Conservation (phyloP, 2,797 vertebrate species). For the Neomorphus geoffroyi region DNA sequence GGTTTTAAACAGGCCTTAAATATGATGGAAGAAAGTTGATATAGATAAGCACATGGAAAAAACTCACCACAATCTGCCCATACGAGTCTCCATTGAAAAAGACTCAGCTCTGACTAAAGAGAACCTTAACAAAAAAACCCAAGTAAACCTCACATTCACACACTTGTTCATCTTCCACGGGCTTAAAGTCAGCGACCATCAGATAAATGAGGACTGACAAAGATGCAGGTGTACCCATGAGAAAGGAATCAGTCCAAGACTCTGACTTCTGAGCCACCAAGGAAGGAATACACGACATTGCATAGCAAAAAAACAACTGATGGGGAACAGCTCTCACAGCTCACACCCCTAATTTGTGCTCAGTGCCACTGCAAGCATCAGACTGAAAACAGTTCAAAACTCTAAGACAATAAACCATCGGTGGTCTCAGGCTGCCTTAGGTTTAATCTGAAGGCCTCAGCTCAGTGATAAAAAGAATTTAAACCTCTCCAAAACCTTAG, state of each 20-base stretch:
- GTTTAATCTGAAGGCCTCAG: background rate
- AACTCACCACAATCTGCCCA: background rate
- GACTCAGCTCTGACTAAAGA: background rate
- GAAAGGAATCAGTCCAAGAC: background rate
- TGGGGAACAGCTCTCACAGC: background rate
- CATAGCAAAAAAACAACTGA: background rate
- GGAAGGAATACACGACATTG: background rate
- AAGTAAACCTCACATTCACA: fast-evolving
- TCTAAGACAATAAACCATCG: no score
- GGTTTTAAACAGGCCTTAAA: background rate
- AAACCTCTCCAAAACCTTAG: background rate
- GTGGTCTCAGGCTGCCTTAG: background rate
- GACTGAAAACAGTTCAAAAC: background rate
- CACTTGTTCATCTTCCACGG: background rate
- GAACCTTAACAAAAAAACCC: background rate
- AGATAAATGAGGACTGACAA: background rate
- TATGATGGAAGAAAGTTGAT: background rate
- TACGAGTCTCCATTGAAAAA: background rate
- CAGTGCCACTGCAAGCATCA: background rate
- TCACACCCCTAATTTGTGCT: background rate
- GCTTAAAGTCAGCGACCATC: background rate
- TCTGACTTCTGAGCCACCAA: background rate
- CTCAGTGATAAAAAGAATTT: background rate
- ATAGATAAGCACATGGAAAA: background rate
- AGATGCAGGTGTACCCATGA: background rate